Evolutionary conservation across 2,888 invertebrate genomes (phyloP).

Genomic region (Apamea crenata): DNA sequence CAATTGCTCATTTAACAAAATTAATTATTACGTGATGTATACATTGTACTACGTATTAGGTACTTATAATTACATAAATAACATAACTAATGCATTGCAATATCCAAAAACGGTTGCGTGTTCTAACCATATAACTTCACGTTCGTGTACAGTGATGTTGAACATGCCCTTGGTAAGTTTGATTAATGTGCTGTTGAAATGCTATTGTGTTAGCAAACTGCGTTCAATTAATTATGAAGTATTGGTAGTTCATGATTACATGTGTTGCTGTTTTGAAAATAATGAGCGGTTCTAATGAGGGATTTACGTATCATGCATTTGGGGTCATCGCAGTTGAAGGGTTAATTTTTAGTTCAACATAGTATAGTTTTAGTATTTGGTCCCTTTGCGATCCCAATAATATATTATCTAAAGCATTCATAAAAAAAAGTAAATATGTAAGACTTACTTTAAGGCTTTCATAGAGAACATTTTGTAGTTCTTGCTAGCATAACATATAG

Average conservation of each 20-base stretch:
- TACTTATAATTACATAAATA: conserved; percentile 9
- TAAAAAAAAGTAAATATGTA: too few relatives aligned
- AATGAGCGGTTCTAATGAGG: conserved; percentile 7
- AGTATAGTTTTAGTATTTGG: too few relatives aligned
- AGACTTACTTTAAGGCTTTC: too few relatives aligned
- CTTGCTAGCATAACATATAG: too few relatives aligned
- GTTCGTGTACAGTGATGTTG: conserved; percentile 60
- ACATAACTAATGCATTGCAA: conserved; percentile 5
- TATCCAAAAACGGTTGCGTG: conserved; percentile 55
- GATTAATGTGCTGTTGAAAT: conserved; percentile 63
- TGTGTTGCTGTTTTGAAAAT: conserved; percentile 20
- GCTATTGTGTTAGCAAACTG: conserved; percentile 61
- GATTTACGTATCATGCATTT: neutral
- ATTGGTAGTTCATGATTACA: conserved; percentile 34
- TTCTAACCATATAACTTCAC: conserved; percentile 48
- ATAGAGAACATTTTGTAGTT: too few relatives aligned
- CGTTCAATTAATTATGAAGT: conserved; percentile 54
- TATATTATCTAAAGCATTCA: too few relatives aligned
- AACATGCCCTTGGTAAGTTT: conserved; percentile 66
- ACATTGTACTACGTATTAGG: neutral
- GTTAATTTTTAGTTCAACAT: too few relatives aligned
- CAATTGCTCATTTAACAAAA: neutral
- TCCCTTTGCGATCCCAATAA: too few relatives aligned
- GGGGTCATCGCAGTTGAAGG: neutral
- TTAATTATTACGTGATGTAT: neutral